A percentile compares a stretch with the other conserved stretches of the same genome.
Conservation (phyloP, 2,797 vertebrate genomes). For the Falco berigora region DNA sequence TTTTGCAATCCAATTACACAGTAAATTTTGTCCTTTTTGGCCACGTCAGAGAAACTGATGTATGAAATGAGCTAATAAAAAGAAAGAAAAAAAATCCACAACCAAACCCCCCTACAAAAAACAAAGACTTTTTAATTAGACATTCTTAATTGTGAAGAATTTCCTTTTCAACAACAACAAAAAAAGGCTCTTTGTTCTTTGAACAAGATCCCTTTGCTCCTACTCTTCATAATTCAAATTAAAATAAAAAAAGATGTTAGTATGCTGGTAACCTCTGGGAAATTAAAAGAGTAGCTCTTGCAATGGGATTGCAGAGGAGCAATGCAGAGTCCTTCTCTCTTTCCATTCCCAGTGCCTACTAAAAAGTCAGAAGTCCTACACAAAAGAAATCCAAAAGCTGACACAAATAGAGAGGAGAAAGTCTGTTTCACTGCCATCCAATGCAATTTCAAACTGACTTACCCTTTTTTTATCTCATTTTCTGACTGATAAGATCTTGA, state of each 20-base stretch:
- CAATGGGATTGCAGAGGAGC: background rate
- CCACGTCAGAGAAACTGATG: background rate
- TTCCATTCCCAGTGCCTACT: background rate
- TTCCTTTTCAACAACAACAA: background rate
- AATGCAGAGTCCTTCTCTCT: background rate
- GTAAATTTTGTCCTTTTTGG: constrained; percentile 1
- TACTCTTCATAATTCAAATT: constrained; percentile 43
- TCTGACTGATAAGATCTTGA: constrained; percentile 10
- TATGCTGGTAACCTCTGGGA: constrained; percentile 6
- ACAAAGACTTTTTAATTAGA: constrained; percentile 24
- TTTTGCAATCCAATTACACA: constrained; percentile 1
- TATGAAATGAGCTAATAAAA: background rate
- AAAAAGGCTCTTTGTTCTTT: background rate
- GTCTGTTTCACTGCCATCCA: background rate
- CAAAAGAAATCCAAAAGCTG: constrained; percentile 2
- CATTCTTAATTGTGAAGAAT: constrained; percentile 27
- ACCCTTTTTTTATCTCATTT: constrained; percentile 20
- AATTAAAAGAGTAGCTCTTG: constrained; percentile 36
- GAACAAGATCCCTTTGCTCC: background rate
- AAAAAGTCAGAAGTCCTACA: background rate
- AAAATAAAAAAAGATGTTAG: background rate
- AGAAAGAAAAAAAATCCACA: background rate
- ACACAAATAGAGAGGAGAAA: background rate
- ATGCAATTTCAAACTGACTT: constrained; percentile 13
- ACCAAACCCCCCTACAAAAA: background rate